Percentiles rank a stretch among this genome's conserved stretches.
phyloP scores from a whole-genome alignment of 2,113 vertebrate species.

The Neolamprologus caudopunctatus region DNA sequence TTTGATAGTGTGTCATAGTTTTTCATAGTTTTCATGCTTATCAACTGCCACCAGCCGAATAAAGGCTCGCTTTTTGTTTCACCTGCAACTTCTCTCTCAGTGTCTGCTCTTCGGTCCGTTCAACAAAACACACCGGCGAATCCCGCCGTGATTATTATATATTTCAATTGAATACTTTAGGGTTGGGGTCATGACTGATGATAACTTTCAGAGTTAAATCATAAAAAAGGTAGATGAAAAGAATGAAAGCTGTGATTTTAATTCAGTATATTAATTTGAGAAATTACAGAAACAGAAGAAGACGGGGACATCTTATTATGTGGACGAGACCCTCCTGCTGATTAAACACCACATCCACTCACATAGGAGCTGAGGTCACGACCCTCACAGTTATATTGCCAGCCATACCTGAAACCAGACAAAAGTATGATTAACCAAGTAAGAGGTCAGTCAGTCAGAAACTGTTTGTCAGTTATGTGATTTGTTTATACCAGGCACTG shows the following conservation, averaged over 20 bases:
- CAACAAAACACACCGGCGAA: background rate
- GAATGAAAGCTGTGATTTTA: background rate
- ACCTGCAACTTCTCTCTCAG: background rate
- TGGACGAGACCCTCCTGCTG: background rate
- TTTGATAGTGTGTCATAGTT: background rate
- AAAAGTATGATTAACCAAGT: background rate
- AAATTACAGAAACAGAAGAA: background rate
- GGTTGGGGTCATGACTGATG: background rate
- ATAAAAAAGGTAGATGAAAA: background rate
- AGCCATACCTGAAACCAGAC: constrained; percentile 39
- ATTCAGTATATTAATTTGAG: background rate
- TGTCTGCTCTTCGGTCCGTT: background rate
- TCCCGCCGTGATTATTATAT: background rate
- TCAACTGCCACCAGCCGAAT: background rate
- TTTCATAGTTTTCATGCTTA: background rate
- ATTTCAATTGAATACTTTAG: background rate
- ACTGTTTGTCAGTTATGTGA: background rate
- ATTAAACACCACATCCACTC: constrained; percentile 1
- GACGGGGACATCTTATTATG: background rate
- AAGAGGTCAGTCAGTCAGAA: background rate
- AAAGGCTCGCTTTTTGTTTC: background rate
- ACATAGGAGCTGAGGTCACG: background rate
- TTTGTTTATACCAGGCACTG: background rate
- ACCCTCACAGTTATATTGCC: background rate
- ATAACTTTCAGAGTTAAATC: background rate